These are phyloP conservation scores for Nixonia krombeini DNA, from an alignment of 1,140 invertebrate species.

Conservation along the genomic window DNA sequence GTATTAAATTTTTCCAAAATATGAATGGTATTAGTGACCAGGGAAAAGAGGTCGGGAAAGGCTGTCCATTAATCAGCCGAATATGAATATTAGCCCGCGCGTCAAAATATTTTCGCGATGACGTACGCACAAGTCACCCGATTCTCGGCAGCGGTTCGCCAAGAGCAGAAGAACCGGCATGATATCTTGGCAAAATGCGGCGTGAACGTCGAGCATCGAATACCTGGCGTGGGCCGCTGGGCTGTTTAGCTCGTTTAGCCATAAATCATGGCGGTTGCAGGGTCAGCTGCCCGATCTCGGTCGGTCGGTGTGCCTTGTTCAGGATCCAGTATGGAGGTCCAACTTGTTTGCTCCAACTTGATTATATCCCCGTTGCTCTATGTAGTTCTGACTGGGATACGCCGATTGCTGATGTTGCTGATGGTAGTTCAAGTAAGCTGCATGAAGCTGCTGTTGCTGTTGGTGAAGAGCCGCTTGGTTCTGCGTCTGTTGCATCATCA, in stretches of 20 bases:
- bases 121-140: conserved; percentile 38
- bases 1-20: too few relatives aligned
- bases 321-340: conserved; percentile 44
- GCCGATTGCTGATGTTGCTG: conserved; percentile 37
- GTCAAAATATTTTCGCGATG: conserved; percentile 64
- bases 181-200: conserved; percentile 44
- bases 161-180: conserved; percentile 17
- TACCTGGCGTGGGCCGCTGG: conserved; percentile 57
- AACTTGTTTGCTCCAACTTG: conserved; percentile 32
- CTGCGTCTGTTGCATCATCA: conserved; percentile 3
- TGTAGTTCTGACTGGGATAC: conserved; percentile 14
- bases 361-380: conserved; percentile 35
- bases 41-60: too few relatives aligned
- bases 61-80: not conserved
- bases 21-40: not conserved
- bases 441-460: conserved; percentile 34
- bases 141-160: conserved; percentile 1
- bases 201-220: conserved; percentile 29
- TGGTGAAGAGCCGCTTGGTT: not conserved
- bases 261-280: conserved; percentile 60
- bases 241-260: conserved; percentile 49
- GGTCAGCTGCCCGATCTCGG: conserved; percentile 62
- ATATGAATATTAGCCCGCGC: conserved; percentile 20
- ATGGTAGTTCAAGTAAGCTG: conserved; percentile 45
- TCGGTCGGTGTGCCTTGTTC: conserved; percentile 51